Conservation (phyloP, 2,113 vertebrate genomes). For the Tilapia sparmanii region DNA sequence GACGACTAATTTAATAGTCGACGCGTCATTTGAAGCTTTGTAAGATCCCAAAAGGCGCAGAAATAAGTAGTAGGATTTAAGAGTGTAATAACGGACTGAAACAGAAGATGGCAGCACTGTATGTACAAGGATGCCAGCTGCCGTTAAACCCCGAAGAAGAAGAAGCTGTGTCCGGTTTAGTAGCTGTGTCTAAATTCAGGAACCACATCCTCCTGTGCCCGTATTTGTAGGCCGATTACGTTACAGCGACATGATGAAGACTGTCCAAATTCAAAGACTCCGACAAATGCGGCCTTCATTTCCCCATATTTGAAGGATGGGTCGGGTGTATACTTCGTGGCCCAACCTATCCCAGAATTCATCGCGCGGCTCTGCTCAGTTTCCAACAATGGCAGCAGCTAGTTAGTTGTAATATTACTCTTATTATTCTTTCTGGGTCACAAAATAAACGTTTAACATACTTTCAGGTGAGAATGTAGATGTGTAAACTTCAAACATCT, state of each 20-base stretch:
- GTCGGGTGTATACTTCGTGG: rapidly evolving
- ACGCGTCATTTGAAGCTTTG: rapidly evolving
- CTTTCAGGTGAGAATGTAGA: rapidly evolving
- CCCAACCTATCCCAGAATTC: neutral
- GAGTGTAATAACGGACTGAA: neutral
- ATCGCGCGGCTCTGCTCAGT: too few relatives aligned
- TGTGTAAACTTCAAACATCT: rapidly evolving
- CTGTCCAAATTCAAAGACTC: neutral
- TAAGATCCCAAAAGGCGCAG: rapidly evolving
- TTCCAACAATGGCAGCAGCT: too few relatives aligned
- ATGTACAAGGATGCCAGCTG: neutral
- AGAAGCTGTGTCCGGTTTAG: rapidly evolving
- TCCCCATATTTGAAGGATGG: neutral
- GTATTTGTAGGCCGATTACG: rapidly evolving
- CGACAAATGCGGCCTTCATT: neutral
- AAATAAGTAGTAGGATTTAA: neutral
- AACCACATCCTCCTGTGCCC: neutral
- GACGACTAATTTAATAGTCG: rapidly evolving
- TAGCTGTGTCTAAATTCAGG: neutral
- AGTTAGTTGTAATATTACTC: too few relatives aligned
- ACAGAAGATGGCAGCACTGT: neutral
- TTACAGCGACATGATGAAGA: neutral
- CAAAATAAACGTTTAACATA: too few relatives aligned
- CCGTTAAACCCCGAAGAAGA: neutral
- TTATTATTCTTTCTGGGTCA: too few relatives aligned